Percentiles rank a stretch among this genome's conserved stretches.
These are phyloP conservation scores for Phylloscopus whistleri DNA, from an alignment of 2,113 vertebrate genomes.

Conservation along the genomic window DNA sequence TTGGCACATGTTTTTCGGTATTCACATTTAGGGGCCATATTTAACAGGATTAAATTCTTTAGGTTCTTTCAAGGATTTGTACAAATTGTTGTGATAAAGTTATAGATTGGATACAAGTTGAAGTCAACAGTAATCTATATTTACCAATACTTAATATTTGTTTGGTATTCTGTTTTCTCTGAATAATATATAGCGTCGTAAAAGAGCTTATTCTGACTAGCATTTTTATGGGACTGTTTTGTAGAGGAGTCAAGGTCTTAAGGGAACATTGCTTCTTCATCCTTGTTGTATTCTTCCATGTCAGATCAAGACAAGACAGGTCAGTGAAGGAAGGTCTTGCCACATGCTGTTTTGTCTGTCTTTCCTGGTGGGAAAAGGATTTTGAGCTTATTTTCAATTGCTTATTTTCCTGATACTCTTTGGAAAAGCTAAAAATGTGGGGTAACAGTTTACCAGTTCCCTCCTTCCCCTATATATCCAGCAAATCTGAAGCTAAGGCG, in stretches of 20 bases:
- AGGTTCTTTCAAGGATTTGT: not conserved
- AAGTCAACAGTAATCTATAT: not conserved
- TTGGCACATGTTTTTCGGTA: not conserved
- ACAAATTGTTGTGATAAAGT: not conserved
- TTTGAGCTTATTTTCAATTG: not conserved
- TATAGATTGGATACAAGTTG: not conserved
- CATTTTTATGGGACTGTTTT: not conserved
- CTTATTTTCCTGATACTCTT: not conserved
- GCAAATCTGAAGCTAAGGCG: constrained; percentile 12
- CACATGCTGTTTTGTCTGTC: not conserved
- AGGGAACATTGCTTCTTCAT: not conserved
- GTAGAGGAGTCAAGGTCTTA: not conserved
- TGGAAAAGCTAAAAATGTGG: not conserved
- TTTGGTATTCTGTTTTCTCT: constrained; percentile 1
- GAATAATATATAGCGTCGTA: accelerated
- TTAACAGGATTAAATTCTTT: not conserved
- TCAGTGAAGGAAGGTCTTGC: not conserved
- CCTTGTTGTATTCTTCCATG: not conserved
- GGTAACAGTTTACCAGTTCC: not conserved
- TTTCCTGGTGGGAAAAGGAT: not conserved
- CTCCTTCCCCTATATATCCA: not conserved
- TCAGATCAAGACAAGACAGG: not conserved
- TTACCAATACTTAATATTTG: not conserved
- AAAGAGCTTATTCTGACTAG: not conserved
- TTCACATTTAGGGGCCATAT: not conserved